Evolutionary conservation across 2,888 invertebrate genomes (phyloP), one percentile per base, ranked within the genome.

Genomic region (Dryobotodes eremita): DNA sequence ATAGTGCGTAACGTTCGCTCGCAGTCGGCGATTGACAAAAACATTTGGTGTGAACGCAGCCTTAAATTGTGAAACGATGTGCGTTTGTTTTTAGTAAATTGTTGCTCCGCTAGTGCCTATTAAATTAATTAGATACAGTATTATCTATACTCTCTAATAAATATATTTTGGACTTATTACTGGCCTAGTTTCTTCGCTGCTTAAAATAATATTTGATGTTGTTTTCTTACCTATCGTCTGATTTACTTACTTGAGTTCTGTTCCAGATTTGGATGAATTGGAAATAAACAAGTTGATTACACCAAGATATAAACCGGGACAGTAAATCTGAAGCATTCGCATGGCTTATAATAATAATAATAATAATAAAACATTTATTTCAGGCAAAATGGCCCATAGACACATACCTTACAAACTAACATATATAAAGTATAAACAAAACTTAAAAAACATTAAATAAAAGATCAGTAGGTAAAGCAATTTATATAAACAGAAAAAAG

Each of bases 51-150:
- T 11, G 69, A 17, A 5, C 0, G 20, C 7, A 8, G 5, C 50
- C 94, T 94, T 92, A 93, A 88, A 89, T 85, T 90, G 79, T 87
- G 77, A 89, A 89, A 89, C 87, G 86, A 77, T 80, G 77, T 81
- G 84, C 84, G 76, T 90, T 90, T 89, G 82, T 85, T 88, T 90
- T 88, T 82, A 85, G 90, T 89, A 91, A 93, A 93, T 92, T 92
- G 90, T 90, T 90, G 15, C 81, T 87, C 88, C 17, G 85, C 23
- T 17, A 71, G 42, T 26, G 5, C 26, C n/a, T 26, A 64, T 50
- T 80, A 46, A 86, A 89, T 88, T 84, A 50, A 57, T 53, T 46
- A 68, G 86, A 89, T 85, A 82, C 83, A 88, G 90, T 90, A 90
- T 87, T 84, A 86, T 85, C 89, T 88, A 90, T 89, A 87, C 89